Base-by-base conservation (phyloP, 2,113 vertebrate species). In the Nesoenas mayeri region DNA sequence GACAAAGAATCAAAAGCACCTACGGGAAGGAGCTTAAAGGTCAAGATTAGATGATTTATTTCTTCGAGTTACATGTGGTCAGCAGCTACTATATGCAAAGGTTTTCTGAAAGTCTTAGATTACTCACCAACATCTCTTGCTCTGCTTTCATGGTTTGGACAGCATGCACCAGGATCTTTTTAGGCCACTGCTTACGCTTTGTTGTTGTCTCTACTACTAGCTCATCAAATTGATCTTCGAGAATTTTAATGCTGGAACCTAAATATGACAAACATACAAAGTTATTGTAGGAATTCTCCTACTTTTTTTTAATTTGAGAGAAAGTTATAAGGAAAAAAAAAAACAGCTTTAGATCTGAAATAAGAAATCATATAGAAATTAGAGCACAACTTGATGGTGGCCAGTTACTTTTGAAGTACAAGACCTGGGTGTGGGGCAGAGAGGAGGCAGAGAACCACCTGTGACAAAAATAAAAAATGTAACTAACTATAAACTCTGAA, bases 211-310 rank as follows among this genome's bases (percentile, higher is more conserved):
- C 98, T 19, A 99, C 98, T 60, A 99, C 98, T 81, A 98, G 88
- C 83, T 99, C 98, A 93, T 99, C 99, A 97, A 99, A 97, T 4
- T 98, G 90, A 86, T 98, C 98, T 66, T 99, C 98, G 71, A 99
- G 96, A n/a, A 97, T 85, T 79, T 96, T 95, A 25, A 98, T 96
- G 89, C 93, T 97, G 36, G 97, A 97, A 92, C 91, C 98, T 98
- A 94, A 85, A 92, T 88, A 93, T 62, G 9, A 85, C 51, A 85
- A 57, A 56, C 56, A 89, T 67, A 74, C 93, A 88, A 61, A 93
- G 92, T 54, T 50, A 84, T 15, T 54, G 17, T 4, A 74, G 18
- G 17, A 86, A 78, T 22, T 47, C 25, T 74, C 16, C 18, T 15
- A 50, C 4, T 17, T 6, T 36, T 60, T 58, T 65, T 36, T 91